Percentiles rank a stretch among this genome's conserved stretches.
Conservation (phyloP, 1,140 invertebrate species). For the Drosophila sp. region DNA sequence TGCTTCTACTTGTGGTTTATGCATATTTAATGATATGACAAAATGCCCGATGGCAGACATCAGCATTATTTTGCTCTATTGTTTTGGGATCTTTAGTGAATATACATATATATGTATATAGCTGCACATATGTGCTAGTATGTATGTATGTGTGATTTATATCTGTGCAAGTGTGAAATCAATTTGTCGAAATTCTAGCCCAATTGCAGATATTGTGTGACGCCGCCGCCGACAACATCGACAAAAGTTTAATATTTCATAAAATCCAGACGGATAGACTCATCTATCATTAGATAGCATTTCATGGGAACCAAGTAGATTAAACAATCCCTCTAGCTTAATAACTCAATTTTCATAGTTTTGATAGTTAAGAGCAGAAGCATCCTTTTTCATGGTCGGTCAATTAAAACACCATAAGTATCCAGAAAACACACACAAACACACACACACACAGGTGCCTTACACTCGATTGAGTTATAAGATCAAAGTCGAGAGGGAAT, state of each 20-base stretch:
- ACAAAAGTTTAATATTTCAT: constrained; percentile 59
- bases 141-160: constrained; percentile 10
- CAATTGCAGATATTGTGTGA: constrained; percentile 33
- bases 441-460: constrained; percentile 2
- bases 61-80: constrained; percentile 42
- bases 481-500: constrained; percentile 6
- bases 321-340: not conserved
- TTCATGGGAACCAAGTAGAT: constrained; percentile 24
- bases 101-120: not conserved
- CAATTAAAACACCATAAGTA: constrained; percentile 18
- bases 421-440: constrained; percentile 5
- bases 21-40: constrained; percentile 50
- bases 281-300: constrained; percentile 5
- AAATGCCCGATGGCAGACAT: constrained; percentile 36
- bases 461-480: constrained; percentile 19
- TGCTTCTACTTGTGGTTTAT: constrained; percentile 45
- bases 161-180: constrained; percentile 73
- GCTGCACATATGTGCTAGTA: too few species aligned
- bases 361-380: not conserved
- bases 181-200: constrained; percentile 75
- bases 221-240: constrained; percentile 36
- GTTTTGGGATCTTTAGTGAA: constrained; percentile 1
- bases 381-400: constrained; percentile 3
- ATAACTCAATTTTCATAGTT: constrained; percentile 13
- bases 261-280: constrained; percentile 45